Evolutionary conservation across 2,888 invertebrate genomes (phyloP), one percentile per base, ranked within the genome.

Genomic region (Brachyopa scutellaris): DNA sequence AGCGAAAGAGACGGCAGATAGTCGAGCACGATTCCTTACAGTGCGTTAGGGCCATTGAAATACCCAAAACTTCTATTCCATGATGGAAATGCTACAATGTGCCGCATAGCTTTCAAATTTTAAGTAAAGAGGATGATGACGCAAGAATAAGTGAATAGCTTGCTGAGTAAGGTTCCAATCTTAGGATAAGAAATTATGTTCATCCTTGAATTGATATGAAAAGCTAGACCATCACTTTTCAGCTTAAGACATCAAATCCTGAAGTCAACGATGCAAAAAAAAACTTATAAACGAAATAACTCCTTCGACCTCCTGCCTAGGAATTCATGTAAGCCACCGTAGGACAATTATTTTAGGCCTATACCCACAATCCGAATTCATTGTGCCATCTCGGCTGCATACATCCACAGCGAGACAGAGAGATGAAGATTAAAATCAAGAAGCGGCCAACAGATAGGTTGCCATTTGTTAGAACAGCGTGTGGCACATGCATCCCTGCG

Each of bases 391-490:
- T 61, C 11, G 31, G 23, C 23, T 55, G 36, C 45, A 74, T 29
- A 47, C 62, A 59, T 59, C 51, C 62, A 49, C 11, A 7, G 67
- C 13, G 19, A 76, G 59, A 72, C 77, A 79, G 69, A 51, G 40
- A 62, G 45, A 78, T 62, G 55, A 29, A 85, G 85, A 85, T 85
- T 84, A 85, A 85, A 85, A 85, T 85, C 85, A 85, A 85, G 85
- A 84, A 85, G 85, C 85, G 84, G 55, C 84, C 84, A 85, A 83
- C 83, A 84, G 85, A 85, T 85, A 83, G 85, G 59, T 72, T 61
- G 70, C 84, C 84, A 85, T 85, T 85, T 85, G 85, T 85, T 85
- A 84, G 84, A 85, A 85, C 85, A 85, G 85, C 85, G 78, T 85
- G 85, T 74, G 82, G 84, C 79, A 84, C 84, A 84, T 79, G 85